phyloP scores from a whole-genome alignment of 2,113 vertebrate species.

The Gnathonemus echidnorhynchus region DNA sequence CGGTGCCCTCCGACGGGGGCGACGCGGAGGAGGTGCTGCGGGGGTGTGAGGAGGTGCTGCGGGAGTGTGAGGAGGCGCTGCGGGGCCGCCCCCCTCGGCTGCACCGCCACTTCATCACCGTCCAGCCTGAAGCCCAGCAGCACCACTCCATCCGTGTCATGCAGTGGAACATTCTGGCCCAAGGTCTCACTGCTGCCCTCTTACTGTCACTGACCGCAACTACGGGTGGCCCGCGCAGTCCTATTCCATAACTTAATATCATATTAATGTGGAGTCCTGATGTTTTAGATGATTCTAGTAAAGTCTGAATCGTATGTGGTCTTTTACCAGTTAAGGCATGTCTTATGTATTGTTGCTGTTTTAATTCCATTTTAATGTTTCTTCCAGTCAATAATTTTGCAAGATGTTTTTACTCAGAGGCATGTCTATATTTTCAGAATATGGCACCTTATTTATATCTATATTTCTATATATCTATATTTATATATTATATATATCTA shows the following conservation, averaged over 20 bases:
- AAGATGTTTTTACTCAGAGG: background rate
- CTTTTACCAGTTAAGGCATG: background rate
- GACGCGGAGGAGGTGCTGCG: slow-evolving; percentile 71
- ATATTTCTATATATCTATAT: background rate
- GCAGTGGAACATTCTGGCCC: slow-evolving; percentile 94
- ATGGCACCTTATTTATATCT: background rate
- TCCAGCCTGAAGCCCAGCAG: slow-evolving; percentile 28
- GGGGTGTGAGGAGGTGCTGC: slow-evolving; percentile 77
- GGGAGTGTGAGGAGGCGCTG: slow-evolving; percentile 76
- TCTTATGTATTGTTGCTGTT: background rate
- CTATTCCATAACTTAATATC: background rate
- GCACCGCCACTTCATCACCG: slow-evolving; percentile 65
- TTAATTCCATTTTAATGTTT: background rate
- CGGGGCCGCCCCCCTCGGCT: slow-evolving; percentile 67
- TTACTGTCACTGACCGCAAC: background rate
- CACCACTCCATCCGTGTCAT: slow-evolving; percentile 63
- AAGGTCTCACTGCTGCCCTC: slow-evolving; percentile 57
- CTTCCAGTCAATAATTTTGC: background rate
- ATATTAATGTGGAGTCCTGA: background rate
- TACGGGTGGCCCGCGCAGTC: background rate
- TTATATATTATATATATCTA: too few relatives aligned
- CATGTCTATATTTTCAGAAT: background rate
- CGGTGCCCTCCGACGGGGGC: slow-evolving; percentile 49
- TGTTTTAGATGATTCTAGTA: background rate
- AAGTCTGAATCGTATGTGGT: background rate